Conservation (phyloP, 1,140 invertebrate genomes). For the Melitaea cinxia region DNA sequence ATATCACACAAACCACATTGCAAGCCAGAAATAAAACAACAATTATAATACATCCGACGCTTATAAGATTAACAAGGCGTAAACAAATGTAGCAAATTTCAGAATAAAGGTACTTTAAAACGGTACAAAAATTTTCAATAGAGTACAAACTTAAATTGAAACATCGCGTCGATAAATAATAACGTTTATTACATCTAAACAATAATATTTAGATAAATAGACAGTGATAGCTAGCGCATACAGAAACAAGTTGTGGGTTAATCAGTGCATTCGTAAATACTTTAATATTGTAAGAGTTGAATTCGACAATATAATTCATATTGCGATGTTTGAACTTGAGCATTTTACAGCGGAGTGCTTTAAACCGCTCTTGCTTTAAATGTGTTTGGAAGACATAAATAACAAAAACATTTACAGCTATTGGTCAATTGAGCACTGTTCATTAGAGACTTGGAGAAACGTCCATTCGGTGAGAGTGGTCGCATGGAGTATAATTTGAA, state of each 20-base stretch:
- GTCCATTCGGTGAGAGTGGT: conserved; percentile 46
- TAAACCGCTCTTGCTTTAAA: conserved; percentile 17
- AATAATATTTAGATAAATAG: not conserved
- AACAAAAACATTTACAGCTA: conserved; percentile 50
- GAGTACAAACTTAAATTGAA: not conserved
- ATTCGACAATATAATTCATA: too few relatives aligned
- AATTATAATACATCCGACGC: conserved; percentile 44
- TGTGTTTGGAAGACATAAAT: conserved; percentile 65
- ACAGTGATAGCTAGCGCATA: too few relatives aligned
- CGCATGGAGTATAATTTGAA: conserved; percentile 38
- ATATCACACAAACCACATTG: conserved; percentile 40
- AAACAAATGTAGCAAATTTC: conserved; percentile 34
- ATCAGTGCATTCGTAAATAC: too few relatives aligned
- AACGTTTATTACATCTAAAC: too few relatives aligned
- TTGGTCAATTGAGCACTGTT: conserved; percentile 79
- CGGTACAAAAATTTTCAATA: conserved; percentile 2
- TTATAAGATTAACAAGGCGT: conserved; percentile 60
- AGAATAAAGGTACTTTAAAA: conserved; percentile 8
- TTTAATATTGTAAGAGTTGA: too few relatives aligned
- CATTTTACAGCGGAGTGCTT: not conserved
- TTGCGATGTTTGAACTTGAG: conserved; percentile 2
- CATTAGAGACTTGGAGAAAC: conserved; percentile 64
- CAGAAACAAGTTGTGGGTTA: too few relatives aligned
- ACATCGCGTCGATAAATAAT: not conserved
- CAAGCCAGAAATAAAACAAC: conserved; percentile 47